Base-by-base conservation (phyloP, 2,888 invertebrate species). In the Teleogryllus oceanicus region DNA sequence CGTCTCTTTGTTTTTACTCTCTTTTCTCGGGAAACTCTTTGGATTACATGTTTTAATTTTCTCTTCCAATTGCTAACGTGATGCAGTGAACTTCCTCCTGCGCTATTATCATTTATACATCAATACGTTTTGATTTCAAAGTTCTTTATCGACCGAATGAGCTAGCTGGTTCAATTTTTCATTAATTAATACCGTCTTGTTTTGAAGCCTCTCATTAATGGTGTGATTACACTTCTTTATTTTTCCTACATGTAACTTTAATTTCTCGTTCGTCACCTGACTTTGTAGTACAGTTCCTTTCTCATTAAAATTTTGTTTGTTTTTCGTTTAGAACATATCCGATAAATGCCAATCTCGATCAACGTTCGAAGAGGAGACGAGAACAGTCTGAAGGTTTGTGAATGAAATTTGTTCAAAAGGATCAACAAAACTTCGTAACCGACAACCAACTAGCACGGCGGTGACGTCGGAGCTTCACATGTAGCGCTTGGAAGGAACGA, bases 31-130 rank as follows among this genome's bases (percentile, higher is more conserved):
- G 16, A 62, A 62, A n/a, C n/a, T 5, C 62, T 62, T 62, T n/a
- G 62, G n/a, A 62, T 62, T 62, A 62, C 62, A n/a, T 62, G 62
- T 62, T 62, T 62, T 62, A 62, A 62, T 62, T 62, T 62, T 62
- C 16, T 62, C 37, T 62, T 18, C 62, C 16, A 62, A 62, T 62
- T 62, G 62, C n/a, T 62, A n/a, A n/a, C n/a, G 62, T 62, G 62
- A 37, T 37, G 37, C 37, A 37, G 37, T 37, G 37, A 37, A 37
- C 37, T 37, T 37, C 37, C 37, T 37, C 37, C 37, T 8, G 8
- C 37, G 8, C 8, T 5, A 37, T 8, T 37, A 37, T 37, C 37
- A 37, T 8, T 37, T 37, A 37, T 37, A 37, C 37, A 37, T 37
- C 37, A 37, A 37, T 37, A 37, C 37, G 37, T 37, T 37, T 62